Evolutionary conservation across 2,113 vertebrate species (phyloP).

Genomic region (Rhodinocichla rosea): DNA sequence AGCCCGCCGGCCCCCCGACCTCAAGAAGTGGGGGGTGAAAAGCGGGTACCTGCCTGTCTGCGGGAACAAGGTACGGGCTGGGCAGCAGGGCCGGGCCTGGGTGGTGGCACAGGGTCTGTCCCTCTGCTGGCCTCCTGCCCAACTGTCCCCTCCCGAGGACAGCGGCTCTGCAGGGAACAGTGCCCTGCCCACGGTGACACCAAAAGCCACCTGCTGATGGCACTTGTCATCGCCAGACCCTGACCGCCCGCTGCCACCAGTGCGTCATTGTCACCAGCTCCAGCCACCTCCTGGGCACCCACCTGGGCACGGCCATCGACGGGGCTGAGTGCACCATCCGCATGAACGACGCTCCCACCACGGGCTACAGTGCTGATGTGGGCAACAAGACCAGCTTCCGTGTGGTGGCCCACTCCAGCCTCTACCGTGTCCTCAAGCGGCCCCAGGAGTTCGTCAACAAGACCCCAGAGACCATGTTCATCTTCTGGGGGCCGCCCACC

Average conservation of each 20-base stretch:
- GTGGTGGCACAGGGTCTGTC: neutral
- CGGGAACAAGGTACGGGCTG: slow-evolving; percentile 86
- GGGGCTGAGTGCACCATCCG: slow-evolving; percentile 88
- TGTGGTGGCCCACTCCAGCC: slow-evolving; percentile 92
- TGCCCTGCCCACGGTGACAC: neutral
- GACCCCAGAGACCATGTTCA: slow-evolving; percentile 76
- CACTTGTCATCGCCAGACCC: slow-evolving; percentile 70
- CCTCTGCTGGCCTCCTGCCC: neutral
- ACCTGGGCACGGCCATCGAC: slow-evolving; percentile 83
- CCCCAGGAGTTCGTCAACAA: slow-evolving; percentile 88
- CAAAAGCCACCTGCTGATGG: neutral
- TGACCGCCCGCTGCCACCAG: slow-evolving; percentile 81
- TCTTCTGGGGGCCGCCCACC: slow-evolving; percentile 91
- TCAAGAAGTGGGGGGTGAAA: slow-evolving; percentile 85
- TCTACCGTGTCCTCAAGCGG: slow-evolving; percentile 85
- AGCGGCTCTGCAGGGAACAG: fast-evolving
- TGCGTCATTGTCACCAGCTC: slow-evolving; percentile 95
- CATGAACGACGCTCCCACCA: slow-evolving; percentile 95
- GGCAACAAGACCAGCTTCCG: slow-evolving; percentile 90
- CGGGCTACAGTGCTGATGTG: slow-evolving; percentile 80
- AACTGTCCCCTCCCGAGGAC: neutral
- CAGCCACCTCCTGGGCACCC: slow-evolving; percentile 88
- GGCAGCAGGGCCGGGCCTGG: fast-evolving
- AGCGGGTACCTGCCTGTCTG: slow-evolving; percentile 81
- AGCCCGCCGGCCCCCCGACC: slow-evolving; percentile 67